Conservation (phyloP, 2,797 vertebrate species). For the Geotrypetes seraphini region DNA sequence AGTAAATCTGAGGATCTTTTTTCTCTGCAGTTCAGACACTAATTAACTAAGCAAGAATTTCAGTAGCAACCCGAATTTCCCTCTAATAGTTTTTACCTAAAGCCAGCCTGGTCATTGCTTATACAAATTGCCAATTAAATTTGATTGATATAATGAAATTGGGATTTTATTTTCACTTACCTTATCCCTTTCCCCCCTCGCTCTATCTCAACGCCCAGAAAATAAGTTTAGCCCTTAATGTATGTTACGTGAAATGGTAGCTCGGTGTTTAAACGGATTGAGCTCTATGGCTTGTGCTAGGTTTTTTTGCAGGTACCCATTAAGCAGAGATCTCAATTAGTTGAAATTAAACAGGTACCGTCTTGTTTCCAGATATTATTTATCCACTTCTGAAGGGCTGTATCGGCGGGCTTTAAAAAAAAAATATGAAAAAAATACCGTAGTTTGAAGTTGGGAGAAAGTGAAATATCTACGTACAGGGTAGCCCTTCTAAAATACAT, state of each 20-base stretch:
- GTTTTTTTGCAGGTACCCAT: neutral
- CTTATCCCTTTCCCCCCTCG: constrained; percentile 24
- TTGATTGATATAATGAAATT: constrained; percentile 76
- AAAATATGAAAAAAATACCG: too few relatives aligned
- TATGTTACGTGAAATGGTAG: neutral
- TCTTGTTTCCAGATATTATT: constrained; percentile 26
- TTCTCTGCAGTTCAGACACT: constrained; percentile 70
- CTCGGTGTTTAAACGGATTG: neutral
- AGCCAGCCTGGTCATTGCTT: constrained; percentile 68
- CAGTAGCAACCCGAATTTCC: constrained; percentile 68
- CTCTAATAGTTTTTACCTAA: constrained; percentile 73
- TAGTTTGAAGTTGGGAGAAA: constrained; percentile 39
- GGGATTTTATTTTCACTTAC: constrained; percentile 69
- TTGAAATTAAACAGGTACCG: constrained; percentile 24
- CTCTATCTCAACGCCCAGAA: neutral
- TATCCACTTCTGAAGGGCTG: constrained; percentile 17
- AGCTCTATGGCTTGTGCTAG: neutral
- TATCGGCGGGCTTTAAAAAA: too few relatives aligned
- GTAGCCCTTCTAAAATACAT: constrained; percentile 47
- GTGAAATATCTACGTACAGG: constrained; percentile 44
- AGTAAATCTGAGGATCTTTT: constrained; percentile 74
- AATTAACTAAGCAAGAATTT: constrained; percentile 79
- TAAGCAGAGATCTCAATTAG: constrained; percentile 24
- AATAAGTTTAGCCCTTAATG: constrained; percentile 4
- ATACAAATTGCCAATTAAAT: constrained; percentile 80